Base-by-base conservation (phyloP, 2,797 vertebrate genomes). In the Rhabdomys pumilio region DNA sequence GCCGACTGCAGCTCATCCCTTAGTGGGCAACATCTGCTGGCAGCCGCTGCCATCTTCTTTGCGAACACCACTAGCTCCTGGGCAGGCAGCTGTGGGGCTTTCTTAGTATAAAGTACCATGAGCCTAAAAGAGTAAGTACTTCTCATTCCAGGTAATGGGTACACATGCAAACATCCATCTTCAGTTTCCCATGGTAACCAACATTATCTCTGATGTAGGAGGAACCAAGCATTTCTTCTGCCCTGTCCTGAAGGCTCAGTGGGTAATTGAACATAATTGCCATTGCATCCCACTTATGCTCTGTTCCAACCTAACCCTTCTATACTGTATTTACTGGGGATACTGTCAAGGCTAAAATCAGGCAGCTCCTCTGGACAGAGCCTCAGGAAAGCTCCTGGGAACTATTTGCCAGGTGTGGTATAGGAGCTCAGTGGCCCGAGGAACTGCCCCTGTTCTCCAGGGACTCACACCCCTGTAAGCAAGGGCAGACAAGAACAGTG, bases 1-100 rank as follows among this genome's bases (percentile, higher is more conserved):
- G 53, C 67, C 96, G 73, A 19, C 90, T 92, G 94, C 67, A 97
- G 59, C 12, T 96, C 90, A 1, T 97, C 96, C 55, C 92, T 95
- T 22, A 98, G 15, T 1, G 82, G 90, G 89, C 98, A 98, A 89
- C 98, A 98, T 15, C 89, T 97, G 57, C 79, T 73, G 5, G 94
- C 95, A 0, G 97, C 5, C 0, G 50, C 24, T 3, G 83, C 94
- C 83, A 98, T 96, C 34, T 96, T 77, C 77, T 94, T 96, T 1
- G 94, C 95, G 75, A 97, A 83, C 9, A 41, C 15, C 20, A 97
- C 73, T 77, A 99, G 89, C 44, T 98, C 97, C 3, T 96, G 20
- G 0, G 72, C 15, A 26, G 96, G 44, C 9, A 98, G 93, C 77
- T 98, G 97, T 0, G 98, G 98, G 81, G 97, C 97, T 97, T 95